phyloP scores from a whole-genome alignment of 2,888 invertebrate genomes.

The Polydrusus tereticollis region DNA sequence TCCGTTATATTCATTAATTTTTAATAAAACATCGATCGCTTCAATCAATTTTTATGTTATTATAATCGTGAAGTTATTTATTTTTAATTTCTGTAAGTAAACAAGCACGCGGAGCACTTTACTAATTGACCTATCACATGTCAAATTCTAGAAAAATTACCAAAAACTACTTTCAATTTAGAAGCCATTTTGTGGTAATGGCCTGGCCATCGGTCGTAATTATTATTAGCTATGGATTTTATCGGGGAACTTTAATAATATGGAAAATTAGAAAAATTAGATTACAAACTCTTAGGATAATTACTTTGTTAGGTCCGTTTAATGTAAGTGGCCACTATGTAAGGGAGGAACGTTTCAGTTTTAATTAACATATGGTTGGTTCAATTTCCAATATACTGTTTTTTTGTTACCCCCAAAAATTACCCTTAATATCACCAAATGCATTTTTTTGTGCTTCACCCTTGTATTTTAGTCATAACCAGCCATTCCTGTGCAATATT shows the following conservation, averaged over 20 bases:
- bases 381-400: no score
- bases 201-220: constrained; percentile 23
- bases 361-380: no score
- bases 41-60: constrained; percentile 15
- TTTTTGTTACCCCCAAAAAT: no score
- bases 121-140: constrained; percentile 40
- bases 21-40: background rate
- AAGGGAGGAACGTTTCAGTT: no score
- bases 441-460: no score
- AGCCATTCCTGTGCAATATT: no score
- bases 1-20: no score
- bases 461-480: no score
- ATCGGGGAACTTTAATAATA: constrained; percentile 26
- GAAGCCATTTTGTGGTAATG: constrained; percentile 35
- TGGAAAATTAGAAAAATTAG: constrained; percentile 25
- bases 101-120: constrained; percentile 4
- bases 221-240: constrained; percentile 28
- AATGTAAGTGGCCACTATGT: no score
- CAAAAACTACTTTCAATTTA: constrained; percentile 39
- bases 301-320: no score
- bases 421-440: no score
- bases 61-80: constrained; percentile 16
- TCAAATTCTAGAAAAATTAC: constrained; percentile 32
- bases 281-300: constrained; percentile 24
- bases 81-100: constrained; percentile 20